Conservation (phyloP, 2,888 invertebrate genomes). For the Machimus rusticus region DNA sequence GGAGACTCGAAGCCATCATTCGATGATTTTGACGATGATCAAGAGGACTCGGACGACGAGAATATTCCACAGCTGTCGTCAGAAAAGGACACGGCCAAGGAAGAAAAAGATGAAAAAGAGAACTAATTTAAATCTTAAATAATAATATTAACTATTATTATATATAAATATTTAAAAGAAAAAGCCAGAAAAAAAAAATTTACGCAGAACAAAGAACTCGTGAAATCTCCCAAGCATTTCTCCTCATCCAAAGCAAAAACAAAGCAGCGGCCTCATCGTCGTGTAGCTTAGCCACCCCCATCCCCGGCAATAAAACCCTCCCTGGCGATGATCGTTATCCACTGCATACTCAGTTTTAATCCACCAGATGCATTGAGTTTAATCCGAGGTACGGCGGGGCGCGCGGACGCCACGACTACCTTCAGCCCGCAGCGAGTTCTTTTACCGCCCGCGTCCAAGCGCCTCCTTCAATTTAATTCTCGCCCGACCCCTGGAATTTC, state of each 20-base stretch:
- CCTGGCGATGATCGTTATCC: neutral
- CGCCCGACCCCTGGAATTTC: neutral
- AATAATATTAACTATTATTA: constrained; percentile 24
- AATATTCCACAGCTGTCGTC: constrained; percentile 60
- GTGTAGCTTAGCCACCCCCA: neutral
- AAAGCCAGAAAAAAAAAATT: neutral
- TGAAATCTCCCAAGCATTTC: neutral
- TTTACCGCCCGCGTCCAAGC: neutral
- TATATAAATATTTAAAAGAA: constrained; percentile 9
- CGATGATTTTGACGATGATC: constrained; percentile 74
- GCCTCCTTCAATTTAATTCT: neutral
- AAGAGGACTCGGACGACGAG: constrained; percentile 77
- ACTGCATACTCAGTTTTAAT: neutral
- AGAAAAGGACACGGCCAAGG: constrained; percentile 57
- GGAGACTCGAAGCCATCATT: constrained; percentile 73
- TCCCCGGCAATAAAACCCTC: neutral
- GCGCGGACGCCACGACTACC: neutral
- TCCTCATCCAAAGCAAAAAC: constrained; percentile 6
- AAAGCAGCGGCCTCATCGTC: neutral
- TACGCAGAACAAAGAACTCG: constrained; percentile 19
- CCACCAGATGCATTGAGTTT: neutral
- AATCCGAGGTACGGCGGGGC: neutral
- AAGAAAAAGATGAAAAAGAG: constrained; percentile 55
- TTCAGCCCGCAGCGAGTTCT: neutral
- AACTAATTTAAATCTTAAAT: constrained; percentile 46